These are phyloP conservation scores for Batillaria attramentaria DNA, from an alignment of 1,140 invertebrate species.

Conservation along the genomic window DNA sequence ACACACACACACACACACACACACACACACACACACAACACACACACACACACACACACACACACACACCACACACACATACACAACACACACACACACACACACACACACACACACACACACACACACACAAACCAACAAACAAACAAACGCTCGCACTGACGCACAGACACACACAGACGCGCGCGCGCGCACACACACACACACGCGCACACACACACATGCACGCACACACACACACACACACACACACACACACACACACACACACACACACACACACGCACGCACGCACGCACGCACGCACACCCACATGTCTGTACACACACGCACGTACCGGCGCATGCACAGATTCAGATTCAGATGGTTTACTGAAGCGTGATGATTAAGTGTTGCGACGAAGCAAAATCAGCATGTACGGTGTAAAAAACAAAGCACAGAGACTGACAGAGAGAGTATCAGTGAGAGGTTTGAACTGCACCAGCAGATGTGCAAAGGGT, in stretches of 20 bases:
- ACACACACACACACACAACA: background rate
- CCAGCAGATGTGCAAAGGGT: too few relatives aligned
- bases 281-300: background rate
- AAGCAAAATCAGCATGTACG: too few relatives aligned
- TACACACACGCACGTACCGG: background rate
- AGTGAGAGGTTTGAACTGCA: too few relatives aligned
- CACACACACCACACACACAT: too few relatives aligned
- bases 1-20: background rate
- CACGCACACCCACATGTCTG: background rate
- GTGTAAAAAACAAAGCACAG: too few relatives aligned
- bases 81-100: too few relatives aligned
- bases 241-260: background rate
- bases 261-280: slow-evolving; percentile 7
- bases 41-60: too few relatives aligned
- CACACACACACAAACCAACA: background rate
- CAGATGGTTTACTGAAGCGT: too few relatives aligned
- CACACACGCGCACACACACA: background rate
- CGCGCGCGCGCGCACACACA: background rate
- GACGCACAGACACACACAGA: background rate
- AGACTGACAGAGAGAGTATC: too few relatives aligned
- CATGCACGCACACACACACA: slow-evolving; percentile 11
- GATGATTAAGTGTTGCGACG: too few relatives aligned
- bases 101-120: too few relatives aligned
- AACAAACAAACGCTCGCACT: background rate
- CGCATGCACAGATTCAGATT: background rate